Percentiles rank a stretch among this genome's conserved stretches.
These are phyloP conservation scores for Apostichopus parvimensis DNA, from an alignment of 35 echinoderm and acorn worm species.

Conservation along the genomic window DNA sequence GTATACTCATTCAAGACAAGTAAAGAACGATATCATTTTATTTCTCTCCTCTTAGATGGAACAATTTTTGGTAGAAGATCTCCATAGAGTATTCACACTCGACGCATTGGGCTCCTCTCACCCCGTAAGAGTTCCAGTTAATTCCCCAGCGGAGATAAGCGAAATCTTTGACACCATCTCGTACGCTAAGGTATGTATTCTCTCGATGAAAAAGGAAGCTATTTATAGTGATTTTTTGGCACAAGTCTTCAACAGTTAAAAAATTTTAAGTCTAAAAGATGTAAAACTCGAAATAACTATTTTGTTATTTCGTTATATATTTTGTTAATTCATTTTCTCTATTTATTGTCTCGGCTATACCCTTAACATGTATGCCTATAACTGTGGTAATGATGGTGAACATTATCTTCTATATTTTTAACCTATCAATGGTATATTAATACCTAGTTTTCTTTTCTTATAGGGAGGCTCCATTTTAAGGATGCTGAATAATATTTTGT, in stretches of 20 bases:
- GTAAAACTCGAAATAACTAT: too few relatives aligned
- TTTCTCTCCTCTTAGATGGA: conserved; percentile 55
- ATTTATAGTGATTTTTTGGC: too few relatives aligned
- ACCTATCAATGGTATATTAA: too few relatives aligned
- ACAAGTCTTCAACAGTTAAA: too few relatives aligned
- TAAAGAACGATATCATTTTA: background rate
- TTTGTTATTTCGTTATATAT: too few relatives aligned
- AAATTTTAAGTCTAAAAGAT: too few relatives aligned
- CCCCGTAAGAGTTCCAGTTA: conserved; percentile 83
- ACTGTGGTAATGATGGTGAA: too few relatives aligned
- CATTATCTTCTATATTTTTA: too few relatives aligned
- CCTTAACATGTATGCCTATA: too few relatives aligned
- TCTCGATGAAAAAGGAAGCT: too few relatives aligned
- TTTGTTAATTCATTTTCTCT: too few relatives aligned
- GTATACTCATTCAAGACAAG: background rate
- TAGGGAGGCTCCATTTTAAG: conserved; percentile 95
- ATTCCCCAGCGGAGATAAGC: conserved; percentile 81
- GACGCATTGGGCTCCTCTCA: conserved; percentile 89
- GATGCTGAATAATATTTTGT: conserved; percentile 94
- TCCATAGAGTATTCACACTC: conserved; percentile 72
- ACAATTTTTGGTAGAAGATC: conserved; percentile 81
- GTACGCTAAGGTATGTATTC: conserved; percentile 77
- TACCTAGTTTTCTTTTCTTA: background rate
- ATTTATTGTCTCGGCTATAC: too few relatives aligned
- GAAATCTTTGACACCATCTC: conserved; percentile 99